A percentile compares a stretch with the other conserved stretches of the same genome.
phyloP scores from a whole-genome alignment of 1,140 invertebrate genomes.

The Orchesella cincta region DNA sequence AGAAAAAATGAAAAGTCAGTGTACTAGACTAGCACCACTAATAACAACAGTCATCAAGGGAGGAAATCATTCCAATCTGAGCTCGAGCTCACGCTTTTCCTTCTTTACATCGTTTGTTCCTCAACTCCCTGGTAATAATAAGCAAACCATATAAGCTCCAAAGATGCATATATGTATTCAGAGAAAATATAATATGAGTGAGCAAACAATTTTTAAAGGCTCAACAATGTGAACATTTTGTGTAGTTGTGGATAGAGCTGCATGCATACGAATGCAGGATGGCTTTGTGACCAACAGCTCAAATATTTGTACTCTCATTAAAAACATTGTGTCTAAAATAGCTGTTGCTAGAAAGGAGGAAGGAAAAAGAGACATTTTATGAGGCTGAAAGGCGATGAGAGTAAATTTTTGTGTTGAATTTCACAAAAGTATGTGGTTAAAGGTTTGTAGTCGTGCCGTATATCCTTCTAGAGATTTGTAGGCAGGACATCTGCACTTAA shows the following conservation, averaged over 20 bases:
- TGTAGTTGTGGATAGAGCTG: too few species aligned
- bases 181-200: too few species aligned
- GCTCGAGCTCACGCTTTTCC: too few species aligned
- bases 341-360: not conserved
- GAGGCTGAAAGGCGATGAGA: slow-evolving; percentile 11
- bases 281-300: slow-evolving; percentile 14
- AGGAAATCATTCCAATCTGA: slow-evolving; percentile 26
- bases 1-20: not conserved
- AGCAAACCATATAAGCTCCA: too few species aligned
- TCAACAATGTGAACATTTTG: too few species aligned
- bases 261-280: too few species aligned
- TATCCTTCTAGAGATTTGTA: not conserved
- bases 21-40: not conserved
- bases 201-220: too few species aligned
- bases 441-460: not conserved
- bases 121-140: too few species aligned
- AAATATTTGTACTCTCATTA: slow-evolving; percentile 25
- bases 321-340: slow-evolving; percentile 26
- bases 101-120: too few species aligned
- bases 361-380: not conserved
- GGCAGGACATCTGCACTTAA: too few species aligned
- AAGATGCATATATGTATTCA: too few species aligned
- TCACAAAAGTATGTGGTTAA: slow-evolving; percentile 7
- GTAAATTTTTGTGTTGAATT: not conserved
- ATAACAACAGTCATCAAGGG: slow-evolving; percentile 8